Conservation (phyloP, 2,797 vertebrate species). For the Dromococcyx pavoninus region DNA sequence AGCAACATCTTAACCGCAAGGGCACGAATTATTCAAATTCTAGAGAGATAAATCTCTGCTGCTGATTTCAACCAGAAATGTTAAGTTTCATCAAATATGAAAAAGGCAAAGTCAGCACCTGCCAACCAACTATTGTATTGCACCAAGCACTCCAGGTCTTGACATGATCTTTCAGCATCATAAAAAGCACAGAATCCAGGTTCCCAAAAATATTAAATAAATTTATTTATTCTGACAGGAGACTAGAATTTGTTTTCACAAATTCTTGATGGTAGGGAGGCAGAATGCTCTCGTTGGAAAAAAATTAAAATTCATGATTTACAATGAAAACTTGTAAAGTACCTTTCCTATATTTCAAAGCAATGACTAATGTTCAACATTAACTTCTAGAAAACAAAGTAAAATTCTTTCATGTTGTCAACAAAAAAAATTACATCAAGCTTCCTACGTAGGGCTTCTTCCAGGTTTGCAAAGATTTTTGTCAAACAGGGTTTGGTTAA, state of each 20-base stretch:
- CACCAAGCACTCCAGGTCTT: background rate
- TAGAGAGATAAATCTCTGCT: background rate
- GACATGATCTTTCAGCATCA: background rate
- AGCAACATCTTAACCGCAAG: background rate
- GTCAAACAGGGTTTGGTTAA: background rate
- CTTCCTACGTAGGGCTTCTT: background rate
- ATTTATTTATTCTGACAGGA: background rate
- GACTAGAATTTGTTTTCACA: background rate
- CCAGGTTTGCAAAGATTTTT: background rate
- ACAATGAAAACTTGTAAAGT: background rate
- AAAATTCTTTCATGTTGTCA: background rate
- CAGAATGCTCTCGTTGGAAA: background rate
- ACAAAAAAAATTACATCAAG: background rate
- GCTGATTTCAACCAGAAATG: background rate
- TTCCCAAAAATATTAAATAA: background rate
- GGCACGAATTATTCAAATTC: background rate
- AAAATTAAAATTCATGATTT: background rate
- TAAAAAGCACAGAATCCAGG: background rate
- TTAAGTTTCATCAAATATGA: background rate
- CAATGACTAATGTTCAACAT: background rate
- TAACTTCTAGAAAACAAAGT: background rate
- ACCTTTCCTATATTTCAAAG: background rate
- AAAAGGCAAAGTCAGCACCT: background rate
- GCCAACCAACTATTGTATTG: background rate
- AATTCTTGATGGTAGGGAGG: accelerated